A percentile compares a stretch with the other conserved stretches of the same genome.
Conservation (phyloP, 2,888 invertebrate species). For the Phlogophora meticulosa region DNA sequence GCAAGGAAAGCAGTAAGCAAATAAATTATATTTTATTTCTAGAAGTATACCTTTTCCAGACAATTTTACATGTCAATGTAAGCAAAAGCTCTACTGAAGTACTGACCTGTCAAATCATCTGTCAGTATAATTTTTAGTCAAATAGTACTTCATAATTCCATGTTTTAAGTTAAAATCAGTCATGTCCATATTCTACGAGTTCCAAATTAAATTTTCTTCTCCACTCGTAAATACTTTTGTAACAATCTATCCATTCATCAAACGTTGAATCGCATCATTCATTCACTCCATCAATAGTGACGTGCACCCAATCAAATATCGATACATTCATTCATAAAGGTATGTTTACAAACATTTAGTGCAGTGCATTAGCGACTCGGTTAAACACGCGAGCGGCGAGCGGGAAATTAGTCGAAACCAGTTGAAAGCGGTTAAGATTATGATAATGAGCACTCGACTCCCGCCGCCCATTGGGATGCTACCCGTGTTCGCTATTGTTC, state of each 20-base stretch:
- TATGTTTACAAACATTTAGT: conserved; percentile 71
- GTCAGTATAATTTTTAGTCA: too few species aligned
- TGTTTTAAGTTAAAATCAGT: too few species aligned
- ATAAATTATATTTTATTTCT: too few species aligned
- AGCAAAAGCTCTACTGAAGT: too few species aligned
- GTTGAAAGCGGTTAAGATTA: conserved; percentile 78
- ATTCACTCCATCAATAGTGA: conserved; percentile 51
- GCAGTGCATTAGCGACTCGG: conserved; percentile 65
- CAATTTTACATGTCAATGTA: too few species aligned
- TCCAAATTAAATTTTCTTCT: neutral
- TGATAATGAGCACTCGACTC: conserved; percentile 75
- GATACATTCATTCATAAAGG: conserved; percentile 63
- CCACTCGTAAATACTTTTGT: conserved; percentile 7
- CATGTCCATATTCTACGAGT: neutral
- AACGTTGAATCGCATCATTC: conserved; percentile 30
- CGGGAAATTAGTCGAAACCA: conserved; percentile 76
- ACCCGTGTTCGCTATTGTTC: conserved; percentile 63
- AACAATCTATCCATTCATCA: conserved; percentile 32
- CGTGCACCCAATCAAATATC: conserved; percentile 54
- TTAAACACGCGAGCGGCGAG: conserved; percentile 72
- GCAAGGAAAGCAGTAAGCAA: too few species aligned
- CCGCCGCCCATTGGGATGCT: conserved; percentile 66
- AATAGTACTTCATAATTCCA: too few species aligned
- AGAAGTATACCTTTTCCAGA: too few species aligned
- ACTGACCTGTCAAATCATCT: too few species aligned